Evolutionary conservation across 2,113 vertebrate species (phyloP).

Genomic region (Brachyistius frenatus): DNA sequence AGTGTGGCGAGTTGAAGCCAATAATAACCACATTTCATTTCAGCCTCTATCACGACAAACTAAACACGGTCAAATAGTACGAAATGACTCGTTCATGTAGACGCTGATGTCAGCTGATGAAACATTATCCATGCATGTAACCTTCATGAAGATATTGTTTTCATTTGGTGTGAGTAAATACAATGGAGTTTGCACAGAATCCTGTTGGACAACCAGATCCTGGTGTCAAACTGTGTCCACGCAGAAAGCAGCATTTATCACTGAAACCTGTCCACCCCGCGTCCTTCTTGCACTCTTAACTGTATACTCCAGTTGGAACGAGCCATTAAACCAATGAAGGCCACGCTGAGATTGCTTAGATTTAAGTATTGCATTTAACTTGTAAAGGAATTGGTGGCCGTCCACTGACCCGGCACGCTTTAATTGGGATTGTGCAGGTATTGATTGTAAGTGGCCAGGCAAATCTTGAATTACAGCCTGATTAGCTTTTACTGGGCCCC

Average conservation of each 20-base stretch:
- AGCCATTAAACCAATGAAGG: conserved; percentile 83
- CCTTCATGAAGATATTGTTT: background rate
- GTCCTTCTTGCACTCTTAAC: conserved; percentile 73
- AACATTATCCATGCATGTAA: background rate
- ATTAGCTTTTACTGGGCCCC: conserved; percentile 81
- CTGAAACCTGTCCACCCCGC: conserved; percentile 42
- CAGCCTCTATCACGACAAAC: background rate
- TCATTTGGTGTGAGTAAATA: conserved; percentile 1
- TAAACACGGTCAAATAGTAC: background rate
- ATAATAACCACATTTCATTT: too few species aligned
- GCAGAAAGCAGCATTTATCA: conserved; percentile 40
- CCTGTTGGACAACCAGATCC: conserved; percentile 13
- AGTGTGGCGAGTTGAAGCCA: background rate
- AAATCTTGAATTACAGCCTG: conserved; percentile 83
- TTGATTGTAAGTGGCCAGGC: conserved; percentile 83
- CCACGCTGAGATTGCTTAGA: conserved; percentile 80
- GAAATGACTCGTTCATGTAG: background rate
- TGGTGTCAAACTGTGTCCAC: conserved; percentile 19
- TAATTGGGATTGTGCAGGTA: conserved; percentile 87
- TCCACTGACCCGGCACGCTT: conserved; percentile 83
- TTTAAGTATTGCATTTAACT: conserved; percentile 86
- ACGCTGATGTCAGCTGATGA: conserved; percentile 5
- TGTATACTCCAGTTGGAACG: conserved; percentile 71
- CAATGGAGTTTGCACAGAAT: conserved; percentile 19
- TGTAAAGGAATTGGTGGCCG: conserved; percentile 85